Conservation (phyloP, 2,797 vertebrate species). For the Squalus acanthias region DNA sequence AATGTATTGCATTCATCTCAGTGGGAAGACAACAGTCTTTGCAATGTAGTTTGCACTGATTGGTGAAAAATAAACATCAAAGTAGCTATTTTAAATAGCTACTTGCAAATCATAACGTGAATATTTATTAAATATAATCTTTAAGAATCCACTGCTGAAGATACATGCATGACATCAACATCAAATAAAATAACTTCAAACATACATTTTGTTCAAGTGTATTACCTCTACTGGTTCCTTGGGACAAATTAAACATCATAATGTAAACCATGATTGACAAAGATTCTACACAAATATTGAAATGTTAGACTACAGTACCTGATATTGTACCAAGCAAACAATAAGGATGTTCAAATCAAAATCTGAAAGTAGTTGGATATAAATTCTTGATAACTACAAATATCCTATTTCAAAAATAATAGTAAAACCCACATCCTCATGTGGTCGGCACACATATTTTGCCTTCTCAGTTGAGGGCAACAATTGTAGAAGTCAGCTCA, state of each 20-base stretch:
- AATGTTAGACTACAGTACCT: conserved; percentile 8
- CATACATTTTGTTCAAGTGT: not conserved
- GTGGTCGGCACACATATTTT: not conserved
- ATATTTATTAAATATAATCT: not conserved
- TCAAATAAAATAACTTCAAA: not conserved
- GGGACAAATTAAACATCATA: not conserved
- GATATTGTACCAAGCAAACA: conserved; percentile 5
- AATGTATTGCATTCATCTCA: not conserved
- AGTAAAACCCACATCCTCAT: not conserved
- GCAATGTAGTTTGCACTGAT: not conserved
- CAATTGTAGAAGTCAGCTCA: not conserved
- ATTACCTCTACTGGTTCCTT: not conserved
- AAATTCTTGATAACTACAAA: conserved; percentile 19
- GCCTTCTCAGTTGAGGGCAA: not conserved
- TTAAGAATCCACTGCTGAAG: not conserved
- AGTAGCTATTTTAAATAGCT: not conserved
- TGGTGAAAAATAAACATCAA: not conserved
- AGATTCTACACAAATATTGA: not conserved
- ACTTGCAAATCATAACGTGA: not conserved
- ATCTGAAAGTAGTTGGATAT: conserved; percentile 3
- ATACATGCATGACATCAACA: not conserved
- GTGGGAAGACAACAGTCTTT: not conserved
- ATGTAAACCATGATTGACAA: not conserved
- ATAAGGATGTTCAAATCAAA: not conserved
- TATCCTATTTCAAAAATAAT: not conserved